phyloP scores from a whole-genome alignment of 1,140 invertebrate genomes.

The Proctacanthus coquilletti region DNA sequence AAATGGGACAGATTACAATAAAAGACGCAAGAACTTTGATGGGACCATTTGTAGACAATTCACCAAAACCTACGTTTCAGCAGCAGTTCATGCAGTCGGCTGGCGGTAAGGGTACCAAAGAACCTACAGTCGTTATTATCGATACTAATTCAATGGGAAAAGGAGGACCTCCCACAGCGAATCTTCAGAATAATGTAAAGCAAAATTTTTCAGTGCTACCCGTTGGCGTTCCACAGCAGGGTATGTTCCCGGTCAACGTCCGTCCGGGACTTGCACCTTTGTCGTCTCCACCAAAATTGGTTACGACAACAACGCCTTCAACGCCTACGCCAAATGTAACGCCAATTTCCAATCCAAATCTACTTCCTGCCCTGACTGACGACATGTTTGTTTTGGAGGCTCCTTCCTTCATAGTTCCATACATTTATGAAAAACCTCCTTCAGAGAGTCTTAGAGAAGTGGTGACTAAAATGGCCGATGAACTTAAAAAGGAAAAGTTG shows the following conservation, averaged over 20 bases:
- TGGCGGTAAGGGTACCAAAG: constrained; percentile 41
- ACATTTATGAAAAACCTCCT: constrained; percentile 81
- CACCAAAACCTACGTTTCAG: constrained; percentile 13
- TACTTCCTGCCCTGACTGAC: constrained; percentile 65
- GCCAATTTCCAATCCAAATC: constrained; percentile 33
- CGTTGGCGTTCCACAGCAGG: too few relatives aligned
- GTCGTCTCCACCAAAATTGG: background rate
- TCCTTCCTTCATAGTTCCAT: constrained; percentile 80
- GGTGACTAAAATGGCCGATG: constrained; percentile 47
- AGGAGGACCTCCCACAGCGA: too few relatives aligned
- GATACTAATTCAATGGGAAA: too few relatives aligned
- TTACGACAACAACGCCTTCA: background rate
- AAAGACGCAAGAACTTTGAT: constrained; percentile 25
- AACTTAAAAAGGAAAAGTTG: constrained; percentile 42
- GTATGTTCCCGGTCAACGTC: constrained; percentile 10
- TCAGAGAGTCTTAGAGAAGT: constrained; percentile 61
- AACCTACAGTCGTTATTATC: too few relatives aligned
- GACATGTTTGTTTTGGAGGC: constrained; percentile 84
- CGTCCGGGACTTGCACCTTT: constrained; percentile 6
- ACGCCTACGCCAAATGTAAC: background rate
- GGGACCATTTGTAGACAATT: background rate
- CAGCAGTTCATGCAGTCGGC: constrained; percentile 30
- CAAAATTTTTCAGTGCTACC: background rate
- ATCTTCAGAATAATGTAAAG: too few relatives aligned
- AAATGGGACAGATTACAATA: constrained; percentile 21